These are phyloP conservation scores for Ammospiza caudacuta DNA, from an alignment of 2,113 vertebrate species.

Conservation along the genomic window DNA sequence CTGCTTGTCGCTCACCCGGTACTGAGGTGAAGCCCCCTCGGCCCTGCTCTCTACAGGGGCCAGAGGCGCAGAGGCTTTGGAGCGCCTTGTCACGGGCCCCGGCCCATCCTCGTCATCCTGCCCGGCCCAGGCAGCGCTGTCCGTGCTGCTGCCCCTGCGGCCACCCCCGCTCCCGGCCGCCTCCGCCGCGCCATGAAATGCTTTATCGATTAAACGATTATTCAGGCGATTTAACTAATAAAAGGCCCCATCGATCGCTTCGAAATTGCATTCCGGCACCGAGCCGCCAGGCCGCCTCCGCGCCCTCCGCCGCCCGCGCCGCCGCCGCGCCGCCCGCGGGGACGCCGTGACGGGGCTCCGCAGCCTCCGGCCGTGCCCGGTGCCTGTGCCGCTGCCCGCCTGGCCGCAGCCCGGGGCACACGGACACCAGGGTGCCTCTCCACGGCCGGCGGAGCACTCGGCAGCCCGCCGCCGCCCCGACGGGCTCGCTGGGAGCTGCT, in stretches of 20 bases:
- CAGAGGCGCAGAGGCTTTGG: neutral
- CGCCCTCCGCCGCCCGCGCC: neutral
- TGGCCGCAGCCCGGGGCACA: neutral
- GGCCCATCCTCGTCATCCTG: neutral
- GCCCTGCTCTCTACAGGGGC: too few relatives aligned
- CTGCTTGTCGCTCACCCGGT: neutral
- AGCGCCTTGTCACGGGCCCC: too few relatives aligned
- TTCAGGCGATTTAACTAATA: slow-evolving; percentile 82
- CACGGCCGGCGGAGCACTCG: neutral
- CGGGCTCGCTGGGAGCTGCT: neutral
- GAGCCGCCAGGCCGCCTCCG: neutral
- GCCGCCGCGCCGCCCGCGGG: neutral
- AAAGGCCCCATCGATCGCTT: slow-evolving; percentile 74
- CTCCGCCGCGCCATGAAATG: slow-evolving; percentile 61
- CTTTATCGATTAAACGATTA: slow-evolving; percentile 83
- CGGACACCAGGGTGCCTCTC: too few relatives aligned
- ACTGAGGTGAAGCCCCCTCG: neutral
- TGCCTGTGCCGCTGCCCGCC: too few relatives aligned
- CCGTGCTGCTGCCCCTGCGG: neutral
- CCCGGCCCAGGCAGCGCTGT: neutral
- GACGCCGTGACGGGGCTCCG: neutral
- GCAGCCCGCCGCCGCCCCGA: neutral
- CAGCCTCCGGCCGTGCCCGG: neutral
- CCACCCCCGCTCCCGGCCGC: neutral
- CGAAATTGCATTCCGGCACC: slow-evolving; percentile 60